These are phyloP conservation scores for Euborellia annulipes DNA, from an alignment of 1,140 invertebrate species.

Conservation along the genomic window DNA sequence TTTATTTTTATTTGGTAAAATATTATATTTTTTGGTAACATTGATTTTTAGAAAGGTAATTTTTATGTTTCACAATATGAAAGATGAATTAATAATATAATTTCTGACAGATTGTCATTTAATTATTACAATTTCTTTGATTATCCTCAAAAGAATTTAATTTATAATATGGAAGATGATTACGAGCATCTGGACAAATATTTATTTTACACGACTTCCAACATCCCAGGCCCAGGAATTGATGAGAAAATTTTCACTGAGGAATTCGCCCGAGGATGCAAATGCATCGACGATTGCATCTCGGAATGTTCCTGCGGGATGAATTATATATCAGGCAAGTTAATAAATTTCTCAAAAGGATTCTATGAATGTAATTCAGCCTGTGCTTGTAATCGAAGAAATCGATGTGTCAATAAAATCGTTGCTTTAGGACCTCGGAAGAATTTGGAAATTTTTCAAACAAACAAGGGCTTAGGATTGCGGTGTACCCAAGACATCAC, in stretches of 20 bases:
- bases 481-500: slow-evolving; percentile 39
- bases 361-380: slow-evolving; percentile 6
- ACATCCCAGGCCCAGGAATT: slow-evolving; percentile 4
- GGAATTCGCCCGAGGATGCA: slow-evolving; percentile 2
- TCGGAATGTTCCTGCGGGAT: background rate
- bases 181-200: slow-evolving; percentile 2
- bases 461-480: slow-evolving; percentile 58
- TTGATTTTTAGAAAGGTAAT: too few relatives aligned
- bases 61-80: too few relatives aligned
- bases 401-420: slow-evolving; percentile 43
- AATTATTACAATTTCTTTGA: too few relatives aligned
- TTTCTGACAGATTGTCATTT: too few relatives aligned
- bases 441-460: slow-evolving; percentile 34
- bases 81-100: too few relatives aligned
- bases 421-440: slow-evolving; percentile 51
- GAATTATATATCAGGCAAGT: background rate
- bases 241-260: slow-evolving; percentile 3
- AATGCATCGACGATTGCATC: slow-evolving; percentile 1
- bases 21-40: too few relatives aligned
- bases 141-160: too few relatives aligned
- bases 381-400: background rate
- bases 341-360: slow-evolving; percentile 1
- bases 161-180: slow-evolving; percentile 1
- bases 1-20: too few relatives aligned
- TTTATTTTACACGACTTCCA: slow-evolving; percentile 1